Evolutionary conservation across 2,797 vertebrate species (phyloP).

Genomic region (Melanotaenia pygmaea): DNA sequence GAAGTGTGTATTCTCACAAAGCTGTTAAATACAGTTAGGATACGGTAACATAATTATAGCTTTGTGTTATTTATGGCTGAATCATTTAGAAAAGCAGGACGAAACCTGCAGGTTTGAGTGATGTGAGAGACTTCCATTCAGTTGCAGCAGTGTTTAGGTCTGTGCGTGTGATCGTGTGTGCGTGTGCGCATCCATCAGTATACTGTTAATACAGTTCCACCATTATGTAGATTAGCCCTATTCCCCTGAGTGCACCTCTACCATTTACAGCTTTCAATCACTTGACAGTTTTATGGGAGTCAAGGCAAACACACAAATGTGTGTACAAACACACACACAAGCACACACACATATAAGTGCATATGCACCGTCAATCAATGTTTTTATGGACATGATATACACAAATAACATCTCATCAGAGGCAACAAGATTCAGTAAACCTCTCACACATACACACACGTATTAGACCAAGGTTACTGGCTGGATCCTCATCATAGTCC

Average conservation of each 20-base stretch:
- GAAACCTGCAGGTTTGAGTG: conserved; percentile 29
- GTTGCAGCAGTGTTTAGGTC: conserved; percentile 19
- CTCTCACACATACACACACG: conserved; percentile 4
- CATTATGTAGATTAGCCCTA: conserved; percentile 80
- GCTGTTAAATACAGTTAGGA: conserved; percentile 6
- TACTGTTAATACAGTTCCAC: conserved; percentile 65
- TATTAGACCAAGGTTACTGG: conserved; percentile 33
- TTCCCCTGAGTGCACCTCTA: conserved; percentile 75
- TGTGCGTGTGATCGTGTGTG: conserved; percentile 24
- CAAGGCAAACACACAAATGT: conserved; percentile 32
- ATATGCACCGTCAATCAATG: conserved; percentile 35
- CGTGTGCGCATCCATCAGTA: conserved; percentile 31
- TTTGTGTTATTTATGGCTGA: conserved; percentile 6
- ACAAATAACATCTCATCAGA: conserved; percentile 7
- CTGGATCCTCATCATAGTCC: conserved; percentile 34
- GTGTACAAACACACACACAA: conserved; percentile 16
- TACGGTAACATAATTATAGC: conserved; percentile 2
- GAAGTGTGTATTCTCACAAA: conserved; percentile 5
- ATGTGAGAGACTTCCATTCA: conserved; percentile 21
- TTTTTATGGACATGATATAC: conserved; percentile 38
- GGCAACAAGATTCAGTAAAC: neutral
- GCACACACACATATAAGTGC: conserved; percentile 7
- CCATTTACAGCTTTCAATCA: conserved; percentile 76
- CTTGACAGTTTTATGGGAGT: conserved; percentile 55
- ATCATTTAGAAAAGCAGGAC: conserved; percentile 12